Evolutionary conservation across 2,113 vertebrate species (phyloP).

Genomic region (Nesoenas mayeri): DNA sequence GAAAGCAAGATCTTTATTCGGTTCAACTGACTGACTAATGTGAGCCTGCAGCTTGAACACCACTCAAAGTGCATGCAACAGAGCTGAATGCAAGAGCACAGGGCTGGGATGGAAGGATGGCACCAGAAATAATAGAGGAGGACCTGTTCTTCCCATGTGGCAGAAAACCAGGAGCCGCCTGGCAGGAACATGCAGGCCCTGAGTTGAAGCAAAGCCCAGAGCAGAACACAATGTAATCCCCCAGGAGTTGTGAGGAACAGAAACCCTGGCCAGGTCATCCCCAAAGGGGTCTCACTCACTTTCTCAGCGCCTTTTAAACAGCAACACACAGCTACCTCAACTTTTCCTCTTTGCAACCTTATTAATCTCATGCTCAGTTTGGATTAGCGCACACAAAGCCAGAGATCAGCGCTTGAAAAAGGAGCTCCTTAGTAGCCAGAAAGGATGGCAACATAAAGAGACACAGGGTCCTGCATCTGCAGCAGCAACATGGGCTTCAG

Average conservation of each 20-base stretch:
- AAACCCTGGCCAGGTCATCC: neutral
- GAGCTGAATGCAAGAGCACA: no score
- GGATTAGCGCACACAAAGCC: neutral
- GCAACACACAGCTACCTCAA: neutral
- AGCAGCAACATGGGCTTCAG: neutral
- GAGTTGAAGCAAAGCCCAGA: neutral
- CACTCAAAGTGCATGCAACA: neutral
- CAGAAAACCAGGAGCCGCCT: neutral
- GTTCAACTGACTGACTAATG: rapidly evolving
- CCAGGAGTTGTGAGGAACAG: neutral
- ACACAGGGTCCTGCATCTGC: neutral
- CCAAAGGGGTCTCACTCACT: neutral
- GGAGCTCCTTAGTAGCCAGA: neutral
- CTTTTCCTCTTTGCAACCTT: neutral
- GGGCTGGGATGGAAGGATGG: neutral
- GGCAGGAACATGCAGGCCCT: neutral
- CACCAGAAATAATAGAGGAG: neutral
- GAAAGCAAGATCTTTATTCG: neutral
- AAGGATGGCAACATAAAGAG: neutral
- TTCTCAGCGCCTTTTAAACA: neutral
- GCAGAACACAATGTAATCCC: neutral
- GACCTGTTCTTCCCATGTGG: neutral
- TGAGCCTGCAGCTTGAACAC: neutral
- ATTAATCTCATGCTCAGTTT: neutral
- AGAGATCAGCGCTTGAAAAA: neutral